Evolutionary conservation across 2,797 vertebrate genomes (phyloP), one percentile per base, ranked within the genome.

Genomic region (Anabacerthia variegaticeps): DNA sequence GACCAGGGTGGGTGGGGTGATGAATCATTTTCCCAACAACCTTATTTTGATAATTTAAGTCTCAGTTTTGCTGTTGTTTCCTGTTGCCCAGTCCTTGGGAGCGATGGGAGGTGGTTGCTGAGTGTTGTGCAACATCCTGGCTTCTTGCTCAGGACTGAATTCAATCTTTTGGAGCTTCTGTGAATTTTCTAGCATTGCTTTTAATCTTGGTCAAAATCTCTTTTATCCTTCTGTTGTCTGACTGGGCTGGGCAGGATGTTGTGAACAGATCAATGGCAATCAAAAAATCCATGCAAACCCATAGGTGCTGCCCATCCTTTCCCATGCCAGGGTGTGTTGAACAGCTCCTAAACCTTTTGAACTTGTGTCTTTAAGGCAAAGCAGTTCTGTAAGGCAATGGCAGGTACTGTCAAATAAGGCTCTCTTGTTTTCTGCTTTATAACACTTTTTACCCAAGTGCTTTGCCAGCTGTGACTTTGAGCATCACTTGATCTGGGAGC

Each of bases 381-480:
- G 72, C 39, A 18, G 48, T 54, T 89, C 30, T 23, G 1, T 81
- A 24, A 85, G 71, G 49, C 54, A 34, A 3, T 30, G 58, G 75
- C 26, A 36, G 68, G 44, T 92, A 49, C 13, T 54, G 79, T 94
- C 51, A 95, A 95, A 85, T 74, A 66, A 85, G 62, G 44, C 52
- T 86, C 27, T 93, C 51, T 72, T 82, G 66, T 92, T 85, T 88
- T 82, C 76, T 90, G 56, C 95, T 96, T 86, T 39, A 12, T 95
- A 78, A 93, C 76, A 71, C 91, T 63, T 96, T 96, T 92, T 93
- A 80, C 93, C 94, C 56, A 77, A 96, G 96, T 83, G 93, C 94
- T 97, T 96, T 97, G 95, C 59, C 90, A 92, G 94, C 96, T 80
- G 74, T 96, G 93, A 96, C 95, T 52, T 41, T 96, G 96, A 96